phyloP scores from a whole-genome alignment of 2,888 invertebrate genomes.

The Amphipoea lucens region DNA sequence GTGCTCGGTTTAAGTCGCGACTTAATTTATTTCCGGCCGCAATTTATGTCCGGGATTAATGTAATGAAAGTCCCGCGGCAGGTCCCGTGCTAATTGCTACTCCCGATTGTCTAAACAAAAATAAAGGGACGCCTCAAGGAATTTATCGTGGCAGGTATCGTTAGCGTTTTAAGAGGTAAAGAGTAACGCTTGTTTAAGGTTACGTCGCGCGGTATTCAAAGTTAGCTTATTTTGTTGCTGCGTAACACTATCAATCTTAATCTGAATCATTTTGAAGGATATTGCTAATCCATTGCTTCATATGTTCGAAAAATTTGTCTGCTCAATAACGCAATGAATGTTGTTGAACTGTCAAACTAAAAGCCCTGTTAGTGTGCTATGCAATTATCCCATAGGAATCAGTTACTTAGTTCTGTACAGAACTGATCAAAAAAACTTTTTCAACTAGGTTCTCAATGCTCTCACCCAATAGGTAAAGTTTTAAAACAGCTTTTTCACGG shows the following conservation, averaged over 20 bases:
- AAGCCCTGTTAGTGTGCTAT: not conserved
- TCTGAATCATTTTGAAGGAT: not conserved
- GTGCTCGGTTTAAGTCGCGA: constrained; percentile 85
- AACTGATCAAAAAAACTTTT: too few species aligned
- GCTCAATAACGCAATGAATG: not conserved
- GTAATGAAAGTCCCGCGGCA: constrained; percentile 82
- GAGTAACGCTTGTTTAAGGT: constrained; percentile 54
- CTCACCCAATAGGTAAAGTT: not conserved
- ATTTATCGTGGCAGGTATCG: constrained; percentile 66
- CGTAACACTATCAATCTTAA: too few species aligned
- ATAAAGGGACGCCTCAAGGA: constrained; percentile 70
- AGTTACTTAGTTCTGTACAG: not conserved
- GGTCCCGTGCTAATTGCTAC: constrained; percentile 83
- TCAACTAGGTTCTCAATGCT: not conserved
- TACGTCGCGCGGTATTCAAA: constrained; percentile 20
- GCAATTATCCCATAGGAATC: not conserved
- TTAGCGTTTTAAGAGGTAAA: constrained; percentile 56
- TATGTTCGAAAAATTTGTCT: not conserved
- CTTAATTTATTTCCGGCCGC: constrained; percentile 86
- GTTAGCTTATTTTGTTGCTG: not conserved
- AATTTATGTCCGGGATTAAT: constrained; percentile 87
- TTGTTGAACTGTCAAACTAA: not conserved
- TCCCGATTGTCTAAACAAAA: constrained; percentile 85
- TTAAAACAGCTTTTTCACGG: constrained; percentile 46
- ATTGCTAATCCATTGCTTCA: not conserved